These are phyloP conservation scores for Sebastes minor DNA, from an alignment of 2,797 vertebrate genomes.

Conservation along the genomic window DNA sequence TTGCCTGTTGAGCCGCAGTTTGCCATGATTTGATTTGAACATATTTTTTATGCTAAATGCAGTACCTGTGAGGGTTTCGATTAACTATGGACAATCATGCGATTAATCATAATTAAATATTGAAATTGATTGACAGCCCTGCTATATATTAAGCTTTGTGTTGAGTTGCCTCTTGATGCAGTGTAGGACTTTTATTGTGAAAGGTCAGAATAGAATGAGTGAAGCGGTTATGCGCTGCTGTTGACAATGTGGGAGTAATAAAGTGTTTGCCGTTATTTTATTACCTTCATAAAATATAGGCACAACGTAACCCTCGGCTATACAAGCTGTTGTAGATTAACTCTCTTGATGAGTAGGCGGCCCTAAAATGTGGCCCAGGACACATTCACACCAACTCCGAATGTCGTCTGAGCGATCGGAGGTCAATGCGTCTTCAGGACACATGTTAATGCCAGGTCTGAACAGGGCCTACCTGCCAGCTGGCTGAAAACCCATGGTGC, in stretches of 20 bases:
- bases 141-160: neutral
- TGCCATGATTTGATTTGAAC: rapidly evolving
- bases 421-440: neutral
- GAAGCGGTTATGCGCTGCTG: neutral
- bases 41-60: too few relatives aligned
- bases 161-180: neutral
- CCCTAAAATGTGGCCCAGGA: too few relatives aligned
- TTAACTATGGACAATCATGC: too few relatives aligned
- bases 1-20: rapidly evolving
- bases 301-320: neutral
- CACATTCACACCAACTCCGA: neutral
- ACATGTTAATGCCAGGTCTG: neutral
- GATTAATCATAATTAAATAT: too few relatives aligned
- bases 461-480: slow-evolving; percentile 36
- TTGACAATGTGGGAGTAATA: neutral
- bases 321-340: neutral
- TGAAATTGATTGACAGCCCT: too few relatives aligned
- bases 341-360: neutral
- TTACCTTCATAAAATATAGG: neutral
- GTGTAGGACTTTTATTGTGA: neutral
- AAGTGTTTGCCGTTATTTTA: neutral
- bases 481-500: slow-evolving; percentile 22
- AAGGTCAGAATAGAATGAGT: neutral
- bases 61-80: too few relatives aligned
- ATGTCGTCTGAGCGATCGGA: neutral